These are phyloP conservation scores for Nothocercus nigrocapillus DNA, from an alignment of 2,113 vertebrate genomes.

Conservation along the genomic window DNA sequence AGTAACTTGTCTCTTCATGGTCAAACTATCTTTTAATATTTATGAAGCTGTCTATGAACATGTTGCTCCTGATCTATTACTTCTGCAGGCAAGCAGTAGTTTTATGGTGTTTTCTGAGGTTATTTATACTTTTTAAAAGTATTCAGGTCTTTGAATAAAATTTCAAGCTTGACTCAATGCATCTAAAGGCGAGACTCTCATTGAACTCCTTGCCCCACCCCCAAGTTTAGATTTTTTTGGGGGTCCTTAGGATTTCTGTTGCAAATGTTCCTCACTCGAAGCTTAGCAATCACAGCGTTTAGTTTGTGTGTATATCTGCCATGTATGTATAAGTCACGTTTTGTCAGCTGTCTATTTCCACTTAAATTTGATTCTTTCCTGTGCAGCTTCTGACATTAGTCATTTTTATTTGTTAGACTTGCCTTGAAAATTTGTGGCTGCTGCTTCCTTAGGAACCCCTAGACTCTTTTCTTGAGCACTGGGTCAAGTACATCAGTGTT, in stretches of 20 bases:
- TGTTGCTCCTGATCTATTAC: not conserved
- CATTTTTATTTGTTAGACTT: not conserved
- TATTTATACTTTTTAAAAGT: not conserved
- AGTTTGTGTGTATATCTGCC: not conserved
- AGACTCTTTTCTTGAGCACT: not conserved
- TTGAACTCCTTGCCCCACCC: not conserved
- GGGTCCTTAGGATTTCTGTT: not conserved
- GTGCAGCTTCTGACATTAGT: not conserved
- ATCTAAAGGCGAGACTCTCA: not conserved
- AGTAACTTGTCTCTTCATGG: not conserved
- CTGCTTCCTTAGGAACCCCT: not conserved
- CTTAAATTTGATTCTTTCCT: not conserved
- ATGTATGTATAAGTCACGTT: not conserved
- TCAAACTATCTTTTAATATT: not conserved
- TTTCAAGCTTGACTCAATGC: not conserved
- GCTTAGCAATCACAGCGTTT: not conserved
- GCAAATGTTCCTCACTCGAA: not conserved
- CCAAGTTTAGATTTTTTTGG: not conserved
- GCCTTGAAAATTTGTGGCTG: not conserved
- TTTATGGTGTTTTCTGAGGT: not conserved
- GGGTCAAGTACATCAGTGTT: not conserved
- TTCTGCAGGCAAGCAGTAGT: not conserved
- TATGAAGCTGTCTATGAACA: not conserved
- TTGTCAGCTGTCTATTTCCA: not conserved
- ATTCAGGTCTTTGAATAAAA: not conserved